Conservation (phyloP, 1,140 invertebrate genomes). For the Dendrolimus punctatus region DNA sequence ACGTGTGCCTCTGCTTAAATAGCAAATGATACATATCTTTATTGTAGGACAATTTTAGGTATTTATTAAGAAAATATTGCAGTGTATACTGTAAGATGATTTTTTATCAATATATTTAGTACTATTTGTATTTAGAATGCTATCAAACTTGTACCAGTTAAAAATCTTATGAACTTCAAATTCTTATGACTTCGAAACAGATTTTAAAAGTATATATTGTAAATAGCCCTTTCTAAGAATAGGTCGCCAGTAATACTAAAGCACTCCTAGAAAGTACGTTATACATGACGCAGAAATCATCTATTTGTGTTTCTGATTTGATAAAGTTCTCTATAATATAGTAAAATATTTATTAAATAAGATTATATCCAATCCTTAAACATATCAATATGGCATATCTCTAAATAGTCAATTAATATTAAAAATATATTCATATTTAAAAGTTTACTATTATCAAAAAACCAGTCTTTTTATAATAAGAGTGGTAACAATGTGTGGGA, state of each 20-base stretch:
- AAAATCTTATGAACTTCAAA: slow-evolving; percentile 65
- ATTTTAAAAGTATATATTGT: slow-evolving; percentile 58
- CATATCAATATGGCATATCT: too few species aligned
- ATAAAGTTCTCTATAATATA: too few species aligned
- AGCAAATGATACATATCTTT: slow-evolving; percentile 65
- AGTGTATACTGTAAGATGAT: slow-evolving; percentile 48
- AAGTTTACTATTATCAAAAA: too few species aligned
- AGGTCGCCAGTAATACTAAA: slow-evolving; percentile 20
- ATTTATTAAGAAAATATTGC: slow-evolving; percentile 42
- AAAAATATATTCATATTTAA: too few species aligned
- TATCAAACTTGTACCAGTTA: slow-evolving; percentile 54
- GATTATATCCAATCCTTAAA: too few species aligned
- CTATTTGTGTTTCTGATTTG: too few species aligned
- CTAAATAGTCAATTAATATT: too few species aligned
- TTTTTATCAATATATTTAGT: slow-evolving; percentile 61
- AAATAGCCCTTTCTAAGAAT: slow-evolving; percentile 54
- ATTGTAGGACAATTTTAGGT: slow-evolving; percentile 58
- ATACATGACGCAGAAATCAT: neutral
- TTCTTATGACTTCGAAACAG: slow-evolving; percentile 64
- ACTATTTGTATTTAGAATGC: slow-evolving; percentile 47
- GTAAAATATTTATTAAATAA: neutral
- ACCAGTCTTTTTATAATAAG: too few species aligned
- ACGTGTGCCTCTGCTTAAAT: slow-evolving; percentile 68
- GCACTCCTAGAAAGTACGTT: neutral
- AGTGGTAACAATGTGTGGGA: too few species aligned